Evolutionary conservation across 2,888 invertebrate genomes (phyloP).

Genomic region (Eumacrocentrus americanus): DNA sequence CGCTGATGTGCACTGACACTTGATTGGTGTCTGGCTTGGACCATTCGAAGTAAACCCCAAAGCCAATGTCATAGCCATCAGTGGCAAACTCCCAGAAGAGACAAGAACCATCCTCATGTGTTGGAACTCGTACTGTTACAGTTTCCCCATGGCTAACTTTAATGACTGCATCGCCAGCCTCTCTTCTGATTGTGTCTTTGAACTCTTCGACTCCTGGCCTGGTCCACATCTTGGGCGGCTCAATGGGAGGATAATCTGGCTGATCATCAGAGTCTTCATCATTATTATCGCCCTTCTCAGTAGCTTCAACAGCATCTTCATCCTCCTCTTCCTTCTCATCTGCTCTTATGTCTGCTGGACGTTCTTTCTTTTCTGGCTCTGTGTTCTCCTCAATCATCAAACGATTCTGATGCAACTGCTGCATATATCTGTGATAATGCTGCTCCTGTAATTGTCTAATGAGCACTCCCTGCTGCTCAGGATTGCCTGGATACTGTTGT

Average conservation of each 20-base stretch:
- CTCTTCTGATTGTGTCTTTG: slow-evolving; percentile 82
- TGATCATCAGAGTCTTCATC: slow-evolving; percentile 38
- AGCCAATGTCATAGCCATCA: slow-evolving; percentile 96
- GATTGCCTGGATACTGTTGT: slow-evolving; percentile 85
- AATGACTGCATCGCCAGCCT: slow-evolving; percentile 86
- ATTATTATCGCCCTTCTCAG: slow-evolving; percentile 43
- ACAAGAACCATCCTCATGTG: slow-evolving; percentile 89
- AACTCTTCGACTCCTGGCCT: slow-evolving; percentile 86
- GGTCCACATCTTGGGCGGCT: slow-evolving; percentile 95
- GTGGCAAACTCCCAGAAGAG: slow-evolving; percentile 99
- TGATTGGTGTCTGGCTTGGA: slow-evolving; percentile 81
- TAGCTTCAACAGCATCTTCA: slow-evolving; percentile 30
- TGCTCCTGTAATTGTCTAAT: slow-evolving; percentile 96
- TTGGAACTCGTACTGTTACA: slow-evolving; percentile 95
- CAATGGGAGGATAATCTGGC: slow-evolving; percentile 64
- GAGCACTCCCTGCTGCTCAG: slow-evolving; percentile 90
- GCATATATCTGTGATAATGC: slow-evolving; percentile 98
- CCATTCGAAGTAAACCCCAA: slow-evolving; percentile 99
- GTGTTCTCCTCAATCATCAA: slow-evolving; percentile 55
- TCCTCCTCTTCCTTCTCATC: slow-evolving; percentile 42
- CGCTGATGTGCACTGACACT: slow-evolving; percentile 94
- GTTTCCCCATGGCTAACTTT: slow-evolving; percentile 96
- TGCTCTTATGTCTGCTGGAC: slow-evolving; percentile 32
- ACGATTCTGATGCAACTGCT: slow-evolving; percentile 75
- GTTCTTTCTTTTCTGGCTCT: slow-evolving; percentile 42